These are phyloP conservation scores for Trichonephila clavipes DNA, from an alignment of 1,140 invertebrate genomes.

Conservation along the genomic window DNA sequence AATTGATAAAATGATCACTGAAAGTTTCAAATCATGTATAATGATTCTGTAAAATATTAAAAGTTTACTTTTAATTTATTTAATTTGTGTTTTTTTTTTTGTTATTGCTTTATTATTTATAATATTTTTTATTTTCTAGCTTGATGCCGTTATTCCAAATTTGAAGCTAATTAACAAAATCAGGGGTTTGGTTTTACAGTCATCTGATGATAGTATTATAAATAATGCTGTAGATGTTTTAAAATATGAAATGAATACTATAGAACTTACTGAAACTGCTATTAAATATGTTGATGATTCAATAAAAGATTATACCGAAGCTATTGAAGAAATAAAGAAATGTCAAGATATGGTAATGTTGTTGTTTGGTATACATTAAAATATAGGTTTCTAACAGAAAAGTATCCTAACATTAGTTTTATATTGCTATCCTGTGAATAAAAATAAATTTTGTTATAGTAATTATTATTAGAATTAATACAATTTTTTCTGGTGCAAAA, in stretches of 20 bases:
- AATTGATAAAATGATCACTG: no score
- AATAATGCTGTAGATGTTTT: constrained; percentile 32
- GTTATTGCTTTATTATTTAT: not conserved
- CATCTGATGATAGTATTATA: constrained; percentile 68
- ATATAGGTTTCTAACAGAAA: no score
- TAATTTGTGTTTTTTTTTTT: not conserved
- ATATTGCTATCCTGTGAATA: no score
- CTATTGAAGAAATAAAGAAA: constrained; percentile 39
- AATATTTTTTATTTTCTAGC: constrained; percentile 20
- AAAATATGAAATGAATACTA: constrained; percentile 21
- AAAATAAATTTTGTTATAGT: no score
- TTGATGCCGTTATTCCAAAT: constrained; percentile 56
- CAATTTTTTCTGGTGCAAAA: no score
- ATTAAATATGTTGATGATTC: not conserved
- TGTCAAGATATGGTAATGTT: not conserved
- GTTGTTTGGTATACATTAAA: no score
- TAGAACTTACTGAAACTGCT: not conserved
- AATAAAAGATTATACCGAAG: not conserved
- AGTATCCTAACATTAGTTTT: no score
- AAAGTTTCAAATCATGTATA: no score
- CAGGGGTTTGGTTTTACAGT: constrained; percentile 38
- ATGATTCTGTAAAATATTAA: no score
- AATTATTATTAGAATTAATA: no score
- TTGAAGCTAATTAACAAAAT: constrained; percentile 63
- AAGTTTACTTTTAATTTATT: not conserved